Base-by-base conservation (phyloP, 2,888 invertebrate genomes). In the Norana najaformis region DNA sequence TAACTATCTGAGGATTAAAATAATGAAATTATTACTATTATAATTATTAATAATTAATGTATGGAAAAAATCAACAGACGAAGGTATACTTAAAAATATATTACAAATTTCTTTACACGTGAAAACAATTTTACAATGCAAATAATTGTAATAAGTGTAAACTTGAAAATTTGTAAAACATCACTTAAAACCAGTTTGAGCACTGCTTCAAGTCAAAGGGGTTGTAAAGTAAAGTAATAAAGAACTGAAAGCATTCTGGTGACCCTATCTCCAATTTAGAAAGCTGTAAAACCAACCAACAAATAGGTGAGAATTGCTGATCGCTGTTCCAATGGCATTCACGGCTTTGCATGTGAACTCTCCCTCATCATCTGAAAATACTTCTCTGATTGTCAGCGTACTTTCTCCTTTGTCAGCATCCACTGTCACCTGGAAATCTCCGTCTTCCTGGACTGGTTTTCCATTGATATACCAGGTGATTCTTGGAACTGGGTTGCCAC, bases 321-420 rank as follows among this genome's bases (percentile, higher is more conserved):
- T 98, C 20, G 98, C 98, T 96, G 99, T 98, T 91, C 99, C 99
- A 94, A 98, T 98, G 94, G 97, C 93, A 92, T 95, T 96, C 53
- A 93, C 94, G 38, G 98, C 97, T 47, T 98, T 96, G 94, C 98
- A 98, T 95, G 97, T 98, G 95, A 99, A 99, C 92, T 97, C 97
- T 30, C 99, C 99, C 95, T 99, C 99, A 94, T 99, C 99, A 95
- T 99, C 99, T 37, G 98, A 98, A 96, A 98, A 98, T n/a, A 98
- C 98, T 95, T 99, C 98, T 16, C 98, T 97, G 93, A 99, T 97
- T 94, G 97, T 97, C 91, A 99, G 95, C 88, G 97, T 97, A 94
- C 97, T 98, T 92, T 96, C 96, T 47, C 98, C 98, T 37, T 97
- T 97, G 92, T 98, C 97, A 93, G 97, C 92, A 92, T 95, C 95